Conservation (phyloP, 2,888 invertebrate species). For the Stegophylla sp. region DNA sequence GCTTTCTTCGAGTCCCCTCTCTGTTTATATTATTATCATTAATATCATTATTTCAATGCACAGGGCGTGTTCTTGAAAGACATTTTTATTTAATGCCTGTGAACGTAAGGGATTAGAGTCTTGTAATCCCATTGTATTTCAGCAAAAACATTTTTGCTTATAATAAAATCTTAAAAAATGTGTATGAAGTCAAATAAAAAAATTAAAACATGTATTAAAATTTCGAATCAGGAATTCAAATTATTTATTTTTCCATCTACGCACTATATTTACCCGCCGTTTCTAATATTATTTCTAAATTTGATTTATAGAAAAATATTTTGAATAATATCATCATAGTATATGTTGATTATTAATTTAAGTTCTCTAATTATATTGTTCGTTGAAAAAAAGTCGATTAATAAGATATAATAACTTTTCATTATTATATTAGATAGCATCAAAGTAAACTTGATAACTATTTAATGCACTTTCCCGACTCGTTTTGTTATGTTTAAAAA, state of each 20-base stretch:
- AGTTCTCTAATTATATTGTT: too few species aligned
- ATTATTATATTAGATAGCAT: too few species aligned
- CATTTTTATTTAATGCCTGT: constrained; percentile 40
- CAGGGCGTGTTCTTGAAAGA: constrained; percentile 39
- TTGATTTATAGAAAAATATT: too few species aligned
- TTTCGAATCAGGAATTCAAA: not conserved
- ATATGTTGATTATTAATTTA: too few species aligned
- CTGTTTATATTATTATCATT: constrained; percentile 39
- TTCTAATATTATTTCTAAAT: too few species aligned
- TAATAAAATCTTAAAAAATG: constrained; percentile 14
- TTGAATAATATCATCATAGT: too few species aligned
- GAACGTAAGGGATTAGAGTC: constrained; percentile 28
- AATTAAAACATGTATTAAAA: not conserved
- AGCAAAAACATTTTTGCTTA: constrained; percentile 16
- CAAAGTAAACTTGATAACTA: too few species aligned
- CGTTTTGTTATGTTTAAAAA: too few species aligned
- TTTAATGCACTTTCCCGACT: too few species aligned
- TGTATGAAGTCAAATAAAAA: not conserved
- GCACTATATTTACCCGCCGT: too few species aligned
- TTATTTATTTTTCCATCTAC: not conserved
- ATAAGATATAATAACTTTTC: too few species aligned
- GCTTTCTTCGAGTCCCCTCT: constrained; percentile 4
- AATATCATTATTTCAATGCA: constrained; percentile 45
- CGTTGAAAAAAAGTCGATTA: too few species aligned
- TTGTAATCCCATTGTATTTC: constrained; percentile 25